Evolutionary conservation across 2,888 invertebrate genomes (phyloP), one percentile per base, ranked within the genome.

Genomic region (Drosophila tripunctata): DNA sequence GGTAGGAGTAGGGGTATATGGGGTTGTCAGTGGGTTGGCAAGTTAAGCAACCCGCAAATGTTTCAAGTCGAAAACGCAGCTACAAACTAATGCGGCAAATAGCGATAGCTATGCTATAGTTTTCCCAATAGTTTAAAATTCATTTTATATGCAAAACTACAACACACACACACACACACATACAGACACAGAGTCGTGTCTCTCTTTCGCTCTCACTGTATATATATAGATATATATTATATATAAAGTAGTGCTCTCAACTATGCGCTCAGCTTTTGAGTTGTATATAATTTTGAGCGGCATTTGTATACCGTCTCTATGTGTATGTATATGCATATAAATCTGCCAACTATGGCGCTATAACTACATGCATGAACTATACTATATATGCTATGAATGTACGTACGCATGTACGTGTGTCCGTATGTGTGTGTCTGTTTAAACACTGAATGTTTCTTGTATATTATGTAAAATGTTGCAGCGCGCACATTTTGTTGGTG

Each of bases 381-480:
- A 40, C 15, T n/a, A 44, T 22, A 36, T 14, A 33, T 22, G 47
- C 14, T 33, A 15, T 15, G 15, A 22, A 27, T 19, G 10, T 24
- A 24, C 12, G n/a, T n/a, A n/a, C n/a, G 12, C 10, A 10, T 58
- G 19, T 40, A 14, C 48, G 21, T 54, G 35, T 48, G 54, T 54
- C 38, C 44, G 57, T 56, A 55, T 62, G 50, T 61, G 51, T 41
- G 22, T 56, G 60, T 61, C 19, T 69, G 55, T 54, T 63, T 65
- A 33, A 58, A 33, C 57, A 35, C 24, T 61, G 61, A 57, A 67
- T 62, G 65, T 60, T 69, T 33, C 66, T 73, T 55, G 78, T 83
- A 83, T 80, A 86, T 86, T 86, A 83, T 86, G 84, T 83, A 86
- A 81, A 86, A 84, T 86, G 82, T 83, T 83, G 87, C 82, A 83